These are phyloP conservation scores for Lynx canadensis DNA, from an alignment of 2,113 vertebrate genomes.

Conservation along the genomic window DNA sequence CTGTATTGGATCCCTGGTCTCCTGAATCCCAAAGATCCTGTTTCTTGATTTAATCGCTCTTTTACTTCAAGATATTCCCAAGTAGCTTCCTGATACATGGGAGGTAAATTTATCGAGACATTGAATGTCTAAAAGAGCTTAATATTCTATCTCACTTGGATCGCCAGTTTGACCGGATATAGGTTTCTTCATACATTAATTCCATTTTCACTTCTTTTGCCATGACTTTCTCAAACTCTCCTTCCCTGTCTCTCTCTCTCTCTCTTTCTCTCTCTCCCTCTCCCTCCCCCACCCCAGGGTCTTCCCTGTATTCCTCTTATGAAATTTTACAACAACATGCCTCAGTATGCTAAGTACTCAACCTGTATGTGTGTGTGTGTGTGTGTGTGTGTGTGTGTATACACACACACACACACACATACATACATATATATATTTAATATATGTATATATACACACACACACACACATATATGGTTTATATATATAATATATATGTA, in stretches of 20 bases:
- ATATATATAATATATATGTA: too few species aligned
- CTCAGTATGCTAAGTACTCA: neutral
- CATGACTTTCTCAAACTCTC: neutral
- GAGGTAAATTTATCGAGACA: neutral
- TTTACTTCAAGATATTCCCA: neutral
- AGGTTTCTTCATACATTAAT: neutral
- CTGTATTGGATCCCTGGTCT: neutral
- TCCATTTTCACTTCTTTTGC: neutral
- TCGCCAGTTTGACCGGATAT: neutral
- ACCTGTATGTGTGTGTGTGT: neutral
- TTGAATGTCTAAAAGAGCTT: neutral
- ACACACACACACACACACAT: too few species aligned
- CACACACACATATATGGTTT: too few species aligned
- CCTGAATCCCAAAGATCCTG: neutral
- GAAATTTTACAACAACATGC: neutral
- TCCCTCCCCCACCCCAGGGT: neutral
- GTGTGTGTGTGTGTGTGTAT: rapidly evolving
- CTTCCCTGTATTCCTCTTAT: neutral
- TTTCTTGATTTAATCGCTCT: constrained; percentile 6
- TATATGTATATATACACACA: neutral
- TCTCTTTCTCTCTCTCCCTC: neutral
- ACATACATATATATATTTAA: too few species aligned
- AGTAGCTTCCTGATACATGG: neutral
- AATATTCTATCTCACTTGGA: neutral
- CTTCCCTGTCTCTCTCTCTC: neutral